Percentiles rank a stretch among this genome's conserved stretches.
Evolutionary conservation across 2,797 vertebrate species (phyloP).

Genomic region (Peromyscus attwateri): DNA sequence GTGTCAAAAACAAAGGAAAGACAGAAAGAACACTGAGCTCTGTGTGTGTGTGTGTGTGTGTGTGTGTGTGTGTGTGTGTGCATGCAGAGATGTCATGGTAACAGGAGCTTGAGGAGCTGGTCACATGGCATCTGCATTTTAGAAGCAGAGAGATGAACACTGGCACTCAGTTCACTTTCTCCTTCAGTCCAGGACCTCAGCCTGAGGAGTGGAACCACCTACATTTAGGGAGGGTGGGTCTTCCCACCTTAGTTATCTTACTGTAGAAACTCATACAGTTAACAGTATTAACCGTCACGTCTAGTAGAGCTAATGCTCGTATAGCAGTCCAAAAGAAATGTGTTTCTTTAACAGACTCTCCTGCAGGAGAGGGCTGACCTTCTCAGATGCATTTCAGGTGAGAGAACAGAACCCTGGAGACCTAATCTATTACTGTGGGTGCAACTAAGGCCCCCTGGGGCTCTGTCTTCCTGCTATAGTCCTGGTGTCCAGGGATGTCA

Average conservation of each 20-base stretch:
- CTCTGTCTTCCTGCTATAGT: background rate
- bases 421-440: too few species aligned
- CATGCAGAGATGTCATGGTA: background rate
- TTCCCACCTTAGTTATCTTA: background rate
- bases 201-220: background rate
- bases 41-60: background rate
- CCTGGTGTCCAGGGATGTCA: background rate
- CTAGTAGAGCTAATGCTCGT: background rate
- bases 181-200: background rate
- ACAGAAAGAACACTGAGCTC: background rate
- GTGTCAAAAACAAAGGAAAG: background rate
- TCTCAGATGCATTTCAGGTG: background rate
- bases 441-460: accelerated
- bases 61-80: background rate
- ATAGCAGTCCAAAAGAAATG: background rate
- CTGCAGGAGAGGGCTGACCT: background rate
- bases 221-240: background rate
- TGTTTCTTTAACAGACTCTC: background rate
- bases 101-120: too few species aligned
- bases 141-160: background rate
- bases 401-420: background rate
- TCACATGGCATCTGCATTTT: too few species aligned
- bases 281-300: background rate
- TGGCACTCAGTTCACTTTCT: background rate
- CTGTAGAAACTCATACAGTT: background rate